phyloP scores from a whole-genome alignment of 2,888 invertebrate genomes.

The Tetramorium bicarinatum region DNA sequence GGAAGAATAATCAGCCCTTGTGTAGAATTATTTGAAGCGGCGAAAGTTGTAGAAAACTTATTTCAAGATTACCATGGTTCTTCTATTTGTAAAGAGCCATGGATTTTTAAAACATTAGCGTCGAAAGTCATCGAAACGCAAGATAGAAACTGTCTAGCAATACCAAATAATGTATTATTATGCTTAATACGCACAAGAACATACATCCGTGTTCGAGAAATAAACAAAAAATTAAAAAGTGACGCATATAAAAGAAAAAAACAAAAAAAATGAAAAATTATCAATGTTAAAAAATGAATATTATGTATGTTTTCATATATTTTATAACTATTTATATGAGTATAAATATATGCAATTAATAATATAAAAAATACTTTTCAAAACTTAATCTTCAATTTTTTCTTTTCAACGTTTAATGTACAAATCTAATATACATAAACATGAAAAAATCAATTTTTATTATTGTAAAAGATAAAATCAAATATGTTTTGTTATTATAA shows the following conservation, averaged over 20 bases:
- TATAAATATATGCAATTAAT: no score
- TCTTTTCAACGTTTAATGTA: no score
- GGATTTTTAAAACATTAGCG: not conserved
- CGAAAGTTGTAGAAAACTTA: not conserved
- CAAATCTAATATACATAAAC: no score
- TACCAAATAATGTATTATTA: not conserved
- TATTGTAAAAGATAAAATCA: no score
- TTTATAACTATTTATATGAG: no score
- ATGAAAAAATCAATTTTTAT: no score
- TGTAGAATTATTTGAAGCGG: not conserved
- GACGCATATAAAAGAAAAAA: not conserved
- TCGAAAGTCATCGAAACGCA: not conserved
- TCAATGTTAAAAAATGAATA: not conserved
- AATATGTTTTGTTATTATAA: no score
- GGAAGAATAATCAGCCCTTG: slow-evolving; percentile 1
- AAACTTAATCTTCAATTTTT: no score
- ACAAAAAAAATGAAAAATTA: not conserved
- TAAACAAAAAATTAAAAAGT: not conserved
- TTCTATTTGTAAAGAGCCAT: not conserved
- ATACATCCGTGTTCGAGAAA: not conserved
- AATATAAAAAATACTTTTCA: no score
- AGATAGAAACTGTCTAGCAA: not conserved
- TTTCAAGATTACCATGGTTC: not conserved
- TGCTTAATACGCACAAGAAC: not conserved
- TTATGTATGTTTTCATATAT: no score